These are phyloP conservation scores for Cherax quadricarinatus DNA, from an alignment of 1,140 invertebrate genomes.

Conservation along the genomic window DNA sequence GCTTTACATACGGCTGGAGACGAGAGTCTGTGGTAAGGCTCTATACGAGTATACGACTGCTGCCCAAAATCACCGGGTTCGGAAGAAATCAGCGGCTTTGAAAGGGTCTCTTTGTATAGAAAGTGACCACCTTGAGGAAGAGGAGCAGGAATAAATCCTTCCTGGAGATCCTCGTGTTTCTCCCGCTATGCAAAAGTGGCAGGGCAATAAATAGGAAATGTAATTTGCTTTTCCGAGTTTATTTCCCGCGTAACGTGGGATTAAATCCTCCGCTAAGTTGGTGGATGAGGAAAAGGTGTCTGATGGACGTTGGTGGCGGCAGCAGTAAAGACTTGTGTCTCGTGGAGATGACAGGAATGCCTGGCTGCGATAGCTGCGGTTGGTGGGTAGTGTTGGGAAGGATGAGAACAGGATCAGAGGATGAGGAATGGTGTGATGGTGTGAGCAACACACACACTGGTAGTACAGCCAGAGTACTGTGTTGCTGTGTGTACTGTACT, in stretches of 20 bases:
- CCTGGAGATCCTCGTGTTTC: not conserved
- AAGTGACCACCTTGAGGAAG: not conserved
- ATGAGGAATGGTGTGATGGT: too few species aligned
- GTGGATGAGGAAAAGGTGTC: too few species aligned
- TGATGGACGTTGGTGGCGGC: not conserved
- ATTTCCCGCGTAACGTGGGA: not conserved
- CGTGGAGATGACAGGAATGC: not conserved
- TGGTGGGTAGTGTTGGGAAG: not conserved
- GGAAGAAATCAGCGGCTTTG: constrained; percentile 1
- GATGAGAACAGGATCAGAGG: too few species aligned
- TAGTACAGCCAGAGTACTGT: too few species aligned
- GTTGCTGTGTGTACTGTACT: too few species aligned
- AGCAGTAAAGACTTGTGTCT: not conserved
- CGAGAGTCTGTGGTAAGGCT: not conserved
- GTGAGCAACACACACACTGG: too few species aligned
- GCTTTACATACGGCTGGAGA: too few species aligned
- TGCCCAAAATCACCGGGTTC: not conserved
- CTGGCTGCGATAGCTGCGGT: not conserved
- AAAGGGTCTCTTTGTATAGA: not conserved
- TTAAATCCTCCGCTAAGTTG: too few species aligned
- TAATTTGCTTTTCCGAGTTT: not conserved
- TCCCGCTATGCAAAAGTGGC: not conserved
- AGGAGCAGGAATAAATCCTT: not conserved
- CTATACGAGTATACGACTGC: not conserved
- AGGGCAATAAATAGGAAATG: not conserved